Conservation (phyloP, 1,140 invertebrate genomes). For the Drosophila sechellia region DNA sequence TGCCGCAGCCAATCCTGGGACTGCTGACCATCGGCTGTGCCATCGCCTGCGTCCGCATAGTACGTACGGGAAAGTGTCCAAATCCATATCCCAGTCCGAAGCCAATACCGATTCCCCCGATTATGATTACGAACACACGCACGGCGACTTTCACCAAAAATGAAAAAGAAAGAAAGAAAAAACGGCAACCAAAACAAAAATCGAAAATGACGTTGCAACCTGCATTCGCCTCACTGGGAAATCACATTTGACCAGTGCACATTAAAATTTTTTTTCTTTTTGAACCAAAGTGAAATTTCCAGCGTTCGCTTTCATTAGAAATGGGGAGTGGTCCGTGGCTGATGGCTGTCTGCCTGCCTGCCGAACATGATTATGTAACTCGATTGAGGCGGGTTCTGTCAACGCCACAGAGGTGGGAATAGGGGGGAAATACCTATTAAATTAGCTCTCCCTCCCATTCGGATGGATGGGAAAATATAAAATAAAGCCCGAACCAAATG, state of each 20-base stretch:
- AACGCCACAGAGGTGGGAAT: constrained; percentile 27
- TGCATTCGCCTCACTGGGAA: constrained; percentile 54
- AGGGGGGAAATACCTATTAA: constrained; percentile 34
- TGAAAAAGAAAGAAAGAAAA: constrained; percentile 34
- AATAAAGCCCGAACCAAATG: constrained; percentile 1
- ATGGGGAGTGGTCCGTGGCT: constrained; percentile 31
- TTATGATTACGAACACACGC: constrained; percentile 57
- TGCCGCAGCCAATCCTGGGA: constrained; percentile 60
- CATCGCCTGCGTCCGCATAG: constrained; percentile 48
- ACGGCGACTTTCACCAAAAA: constrained; percentile 76
- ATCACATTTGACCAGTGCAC: constrained; percentile 76
- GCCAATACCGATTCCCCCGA: constrained; percentile 59
- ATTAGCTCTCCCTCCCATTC: constrained; percentile 20
- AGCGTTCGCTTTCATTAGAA: constrained; percentile 79
- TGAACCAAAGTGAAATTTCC: constrained; percentile 71
- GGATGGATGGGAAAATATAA: constrained; percentile 12
- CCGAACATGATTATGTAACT: constrained; percentile 55
- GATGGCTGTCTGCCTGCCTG: constrained; percentile 21
- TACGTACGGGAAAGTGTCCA: constrained; percentile 64
- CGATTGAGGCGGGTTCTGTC: constrained; percentile 63
- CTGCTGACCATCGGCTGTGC: constrained; percentile 34
- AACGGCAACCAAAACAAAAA: constrained; percentile 39
- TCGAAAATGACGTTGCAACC: constrained; percentile 72
- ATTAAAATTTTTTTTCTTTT: constrained; percentile 57
- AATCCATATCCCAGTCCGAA: constrained; percentile 56